Evolutionary conservation across 2,888 invertebrate species (phyloP), one percentile per base, ranked within the genome.

Genomic region (Torymus aiolomorphi): DNA sequence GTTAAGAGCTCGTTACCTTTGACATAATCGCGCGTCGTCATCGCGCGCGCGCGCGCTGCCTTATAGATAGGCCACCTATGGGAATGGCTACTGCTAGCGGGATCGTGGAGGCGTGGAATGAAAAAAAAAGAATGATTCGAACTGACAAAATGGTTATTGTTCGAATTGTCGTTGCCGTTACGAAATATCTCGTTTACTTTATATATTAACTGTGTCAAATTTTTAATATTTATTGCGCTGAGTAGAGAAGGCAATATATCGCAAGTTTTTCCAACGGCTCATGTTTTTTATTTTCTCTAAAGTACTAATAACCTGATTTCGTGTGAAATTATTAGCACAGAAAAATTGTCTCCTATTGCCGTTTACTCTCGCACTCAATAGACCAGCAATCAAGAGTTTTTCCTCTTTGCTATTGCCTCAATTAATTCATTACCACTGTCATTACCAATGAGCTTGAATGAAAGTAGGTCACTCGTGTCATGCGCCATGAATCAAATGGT

Each of bases 1-100:
- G 57, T 75, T 71, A 71, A 65, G 70, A 70, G 77, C 70, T 75
- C 66, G 70, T 71, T 76, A 76, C 76, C 63, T 76, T 76, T 76
- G 75, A 80, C 77, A 78, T 65, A 71, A 80, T 80, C 71, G 71
- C 61, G 61, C 51, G n/a, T 62, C 62, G 57, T 76, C 65, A 76
- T 80, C 75, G 65, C 42, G 16, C 54, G 16, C 51, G 52, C n/a
- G n/a, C n/a, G n/a, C n/a, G n/a, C n/a, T n/a, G 11, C 20, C 31
- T 2, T n/a, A n/a, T 49, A n/a, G 14, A 31, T 31, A 61, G 75
- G 13, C 59, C 67, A 14, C 59, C 54, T 63, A 51, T 62, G n/a
- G 72, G 51, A 72, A 72, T 72, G 62, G 42, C 0, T 51, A 13
- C 14, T 31, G 5, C 31, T 3, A 31, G 31, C 4, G 3, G 24